Evolutionary conservation across 2,888 invertebrate species (phyloP), one percentile per base, ranked within the genome.

Genomic region (Leucophora obtusa): DNA sequence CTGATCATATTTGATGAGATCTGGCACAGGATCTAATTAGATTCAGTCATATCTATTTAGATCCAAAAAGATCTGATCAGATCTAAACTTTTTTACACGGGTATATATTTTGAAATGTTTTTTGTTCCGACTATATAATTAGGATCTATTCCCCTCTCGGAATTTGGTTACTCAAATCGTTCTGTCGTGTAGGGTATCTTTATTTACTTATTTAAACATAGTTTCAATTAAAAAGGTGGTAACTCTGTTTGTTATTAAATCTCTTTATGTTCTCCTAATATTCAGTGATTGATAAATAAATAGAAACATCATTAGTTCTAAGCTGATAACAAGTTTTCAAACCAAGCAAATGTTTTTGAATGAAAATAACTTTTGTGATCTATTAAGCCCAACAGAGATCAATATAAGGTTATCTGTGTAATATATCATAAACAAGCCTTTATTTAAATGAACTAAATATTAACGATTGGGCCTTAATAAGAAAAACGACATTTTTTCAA

Each of bases 371-470:
- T 10, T 28, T 51, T 51, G 38, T 21, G 35, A 11, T 38, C 38
- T 38, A 28, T 6, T 28, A 28, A 28, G 28, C 28, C 28, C 1
- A 28, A 28, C 28, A 28, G 7, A 60, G 65, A 35, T 35, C 56
- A 66, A 28, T 10, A 47, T 24, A 59, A 69, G 79, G 79, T 79
- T 79, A 79, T 79, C 79, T 6, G 35, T 28, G 5, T 7, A 6
- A 28, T 28, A n/a, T 17, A 54, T 72, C 60, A 56, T 68, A 78
- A 60, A 58, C 15, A 53, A 59, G 17, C 10, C 24, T 63, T 65
- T 65, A 21, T 59, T 51, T 2, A 11, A 11, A 38, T 38, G 11
- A 38, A 38, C 38, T 11, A 38, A 38, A 43, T 21, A 38, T 28
- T 3, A 28, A 28, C 1, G 6, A 28, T 28, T 6, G 5, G 28